Evolutionary conservation across 2,888 invertebrate species (phyloP), one percentile per base, ranked within the genome.

Genomic region (Pachymerium ferrugineum): DNA sequence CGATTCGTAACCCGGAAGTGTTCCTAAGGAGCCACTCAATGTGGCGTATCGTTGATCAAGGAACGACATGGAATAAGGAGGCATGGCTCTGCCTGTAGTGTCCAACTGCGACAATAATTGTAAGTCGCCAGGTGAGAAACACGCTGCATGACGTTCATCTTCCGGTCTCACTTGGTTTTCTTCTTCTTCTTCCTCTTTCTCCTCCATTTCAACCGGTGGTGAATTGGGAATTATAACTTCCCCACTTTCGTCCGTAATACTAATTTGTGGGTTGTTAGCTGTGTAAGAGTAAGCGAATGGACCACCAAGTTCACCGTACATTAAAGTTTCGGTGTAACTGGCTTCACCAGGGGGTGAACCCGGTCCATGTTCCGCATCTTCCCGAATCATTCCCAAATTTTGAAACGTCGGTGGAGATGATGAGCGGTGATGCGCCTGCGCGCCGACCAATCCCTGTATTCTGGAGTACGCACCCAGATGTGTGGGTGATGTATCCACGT

Each of bases 231-330:
- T 76, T 14, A 75, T 82, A 75, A 83, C 82, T 77, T 82, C 83
- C 73, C 95, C 95, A 73, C 92, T 86, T 73, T 94, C 94, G 81
- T 96, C 95, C 0, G 96, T 96, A 10, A 96, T 87, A 78, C 93
- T 94, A 76, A 96, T 96, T 82, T 94, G 94, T 0, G 96, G 94
- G 81, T 91, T 77, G 1, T n/a, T n/a, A n/a, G 33, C 19, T 10
- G 22, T 10, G 6, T 54, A 54, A 6, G 47, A 54, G 19, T 54
- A 54, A 10, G 47, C 47, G 6, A 54, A 54, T 8, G 14, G n/a
- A 5, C 42, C 42, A 16, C 8, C 47, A n/a, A 54, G 19, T 19
- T 54, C 47, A 10, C 3, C 16, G n/a, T n/a, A n/a, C n/a, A n/a
- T n/a, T n/a, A n/a, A n/a, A n/a, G n/a, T n/a, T n/a, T n/a, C n/a